phyloP scores from a whole-genome alignment of 2,797 vertebrate species.

The Tragopan temminckii region DNA sequence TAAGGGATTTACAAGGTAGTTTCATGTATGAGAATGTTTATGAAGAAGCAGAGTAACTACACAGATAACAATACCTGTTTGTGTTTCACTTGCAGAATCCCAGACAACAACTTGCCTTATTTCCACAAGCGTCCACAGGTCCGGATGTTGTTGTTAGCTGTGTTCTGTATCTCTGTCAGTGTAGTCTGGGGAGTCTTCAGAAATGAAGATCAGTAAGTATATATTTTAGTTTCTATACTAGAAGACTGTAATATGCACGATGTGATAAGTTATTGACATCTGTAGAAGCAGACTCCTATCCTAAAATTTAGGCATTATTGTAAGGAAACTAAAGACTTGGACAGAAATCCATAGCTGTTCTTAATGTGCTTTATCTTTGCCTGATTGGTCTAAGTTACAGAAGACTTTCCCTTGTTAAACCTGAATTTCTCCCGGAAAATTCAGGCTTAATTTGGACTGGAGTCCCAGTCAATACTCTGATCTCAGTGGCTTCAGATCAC shows the following conservation, averaged over 20 bases:
- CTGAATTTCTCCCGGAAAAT: background rate
- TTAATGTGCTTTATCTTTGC: background rate
- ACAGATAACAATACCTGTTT: background rate
- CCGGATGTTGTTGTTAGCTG: constrained; percentile 89
- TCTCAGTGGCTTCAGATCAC: background rate
- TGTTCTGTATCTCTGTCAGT: constrained; percentile 88
- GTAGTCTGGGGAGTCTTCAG: constrained; percentile 93
- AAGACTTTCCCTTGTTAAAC: background rate
- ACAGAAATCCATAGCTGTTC: background rate
- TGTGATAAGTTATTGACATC: background rate
- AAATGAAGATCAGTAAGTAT: constrained; percentile 95
- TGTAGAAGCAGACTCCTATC: background rate
- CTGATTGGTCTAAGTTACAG: background rate
- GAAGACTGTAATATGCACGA: background rate
- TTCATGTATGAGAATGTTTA: background rate
- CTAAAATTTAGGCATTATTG: background rate
- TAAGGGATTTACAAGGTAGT: background rate
- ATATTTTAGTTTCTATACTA: background rate
- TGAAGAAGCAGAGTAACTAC: background rate
- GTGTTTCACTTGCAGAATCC: constrained; percentile 83
- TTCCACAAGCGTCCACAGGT: constrained; percentile 93
- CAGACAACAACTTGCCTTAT: constrained; percentile 93
- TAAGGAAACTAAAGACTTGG: background rate
- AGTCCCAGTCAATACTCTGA: background rate
- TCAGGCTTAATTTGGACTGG: background rate